These are phyloP conservation scores for Telenomus remus DNA, from an alignment of 1,140 invertebrate species.

Conservation along the genomic window DNA sequence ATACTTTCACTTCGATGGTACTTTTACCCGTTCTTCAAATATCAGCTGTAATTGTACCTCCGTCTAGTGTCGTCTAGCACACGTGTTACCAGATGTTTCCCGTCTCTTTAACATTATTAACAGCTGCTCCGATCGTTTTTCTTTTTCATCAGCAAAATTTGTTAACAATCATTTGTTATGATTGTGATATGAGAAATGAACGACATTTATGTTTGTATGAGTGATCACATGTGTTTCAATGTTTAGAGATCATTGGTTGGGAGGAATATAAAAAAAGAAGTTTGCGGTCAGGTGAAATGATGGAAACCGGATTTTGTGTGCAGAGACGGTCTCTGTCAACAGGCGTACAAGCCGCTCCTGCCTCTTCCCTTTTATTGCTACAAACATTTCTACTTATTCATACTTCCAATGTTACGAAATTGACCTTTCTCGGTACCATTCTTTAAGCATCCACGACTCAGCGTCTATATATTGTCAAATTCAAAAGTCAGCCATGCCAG, in stretches of 20 bases:
- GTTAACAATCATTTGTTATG: too few relatives aligned
- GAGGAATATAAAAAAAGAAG: constrained; percentile 54
- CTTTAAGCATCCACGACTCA: constrained; percentile 32
- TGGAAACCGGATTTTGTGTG: constrained; percentile 56
- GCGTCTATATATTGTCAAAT: constrained; percentile 54
- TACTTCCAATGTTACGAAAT: constrained; percentile 58
- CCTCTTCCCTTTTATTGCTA: constrained; percentile 54
- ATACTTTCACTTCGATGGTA: constrained; percentile 54
- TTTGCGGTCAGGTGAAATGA: too few relatives aligned
- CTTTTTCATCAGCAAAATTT: too few relatives aligned
- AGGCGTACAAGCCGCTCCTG: constrained; percentile 53
- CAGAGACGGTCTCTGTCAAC: constrained; percentile 50
- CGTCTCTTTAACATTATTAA: constrained; percentile 11
- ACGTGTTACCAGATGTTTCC: constrained; percentile 31
- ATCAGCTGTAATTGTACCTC: constrained; percentile 49
- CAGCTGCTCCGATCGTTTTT: too few relatives aligned
- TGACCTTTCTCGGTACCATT: constrained; percentile 54
- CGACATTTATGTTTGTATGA: too few relatives aligned
- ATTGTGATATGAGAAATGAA: too few relatives aligned
- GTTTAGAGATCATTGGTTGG: too few relatives aligned
- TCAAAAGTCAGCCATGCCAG: constrained; percentile 49
- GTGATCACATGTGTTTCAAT: too few relatives aligned
- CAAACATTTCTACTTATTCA: constrained; percentile 55
- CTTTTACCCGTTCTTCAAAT: constrained; percentile 55
- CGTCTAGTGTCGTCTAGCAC: constrained; percentile 21